Base-by-base conservation (phyloP, 2,888 invertebrate species). In the Pseudeuparius sepicola region DNA sequence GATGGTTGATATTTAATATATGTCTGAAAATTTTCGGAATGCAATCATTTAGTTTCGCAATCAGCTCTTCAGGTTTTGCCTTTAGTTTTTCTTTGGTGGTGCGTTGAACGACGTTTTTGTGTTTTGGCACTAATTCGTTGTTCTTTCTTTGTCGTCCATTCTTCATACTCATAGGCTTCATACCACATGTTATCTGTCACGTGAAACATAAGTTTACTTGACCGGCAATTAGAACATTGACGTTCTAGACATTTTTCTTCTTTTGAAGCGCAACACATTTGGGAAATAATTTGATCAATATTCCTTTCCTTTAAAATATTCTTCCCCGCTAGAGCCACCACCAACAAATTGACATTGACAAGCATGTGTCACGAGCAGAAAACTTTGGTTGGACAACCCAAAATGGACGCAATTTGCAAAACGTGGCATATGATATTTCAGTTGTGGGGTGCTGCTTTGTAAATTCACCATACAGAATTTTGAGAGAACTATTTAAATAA, bases 91-190 rank as follows among this genome's bases (percentile, higher is more conserved):
- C 29, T 12, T 28, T 28, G 5, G 5, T 14, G n/a, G 29, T 28
- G 4, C 10, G 6, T 14, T 28, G 29, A 6, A 28, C 29, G n/a
- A 28, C 29, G 12, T 27, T 28, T 28, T 28, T 28, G 12, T 4
- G 29, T 28, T 28, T 28, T 28, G 10, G 29, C 29, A 14, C 29
- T 28, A 6, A 28, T 14, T 7, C 29, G 13, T 14, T 12, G 12
- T 12, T 28, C 6, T n/a, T 28, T 28, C 14, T 6, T 4, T 11
- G 25, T 24, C 10, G 12, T 24, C 25, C 25, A 24, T 24, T 24
- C 12, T 24, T 24, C 5, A 9, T 24, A 24, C 25, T 24, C 25
- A 24, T 11, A 11, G 10, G 25, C 11, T 9, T 24, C 12, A 5
- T 24, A 11, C 25, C 25, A 24, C 12, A 9, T 24, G 10, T 24